Conservation (phyloP, 2,888 invertebrate genomes). For the Mellilla xanthometata region DNA sequence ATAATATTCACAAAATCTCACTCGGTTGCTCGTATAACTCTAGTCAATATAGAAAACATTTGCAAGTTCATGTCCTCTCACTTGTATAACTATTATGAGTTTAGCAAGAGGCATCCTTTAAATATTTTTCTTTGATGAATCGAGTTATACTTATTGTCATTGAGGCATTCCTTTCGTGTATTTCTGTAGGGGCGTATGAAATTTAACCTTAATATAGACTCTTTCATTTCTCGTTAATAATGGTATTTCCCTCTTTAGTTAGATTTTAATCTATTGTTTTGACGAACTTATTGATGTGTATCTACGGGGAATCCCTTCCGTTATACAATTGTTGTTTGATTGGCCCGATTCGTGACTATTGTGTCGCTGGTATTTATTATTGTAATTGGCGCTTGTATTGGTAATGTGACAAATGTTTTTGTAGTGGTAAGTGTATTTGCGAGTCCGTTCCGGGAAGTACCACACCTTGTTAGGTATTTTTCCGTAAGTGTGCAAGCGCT, state of each 20-base stretch:
- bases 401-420: constrained; percentile 26
- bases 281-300: background rate
- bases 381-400: constrained; percentile 25
- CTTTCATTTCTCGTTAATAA: constrained; percentile 11
- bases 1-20: constrained; percentile 9
- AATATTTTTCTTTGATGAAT: too few relatives aligned
- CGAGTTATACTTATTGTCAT: constrained; percentile 3
- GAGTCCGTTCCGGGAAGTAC: too few relatives aligned
- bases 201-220: constrained; percentile 6
- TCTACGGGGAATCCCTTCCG: constrained; percentile 7
- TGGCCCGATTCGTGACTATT: constrained; percentile 24
- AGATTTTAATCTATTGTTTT: background rate
- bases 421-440: too few relatives aligned
- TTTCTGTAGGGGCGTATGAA: constrained; percentile 2
- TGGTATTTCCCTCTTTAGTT: constrained; percentile 1
- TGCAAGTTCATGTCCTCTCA: too few relatives aligned
- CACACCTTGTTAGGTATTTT: too few relatives aligned
- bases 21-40: constrained; percentile 5
- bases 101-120: too few relatives aligned
- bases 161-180: constrained; percentile 6
- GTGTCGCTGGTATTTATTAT: constrained; percentile 23
- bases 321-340: constrained; percentile 2
- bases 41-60: too few relatives aligned
- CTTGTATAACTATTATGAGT: too few relatives aligned
- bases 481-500: too few relatives aligned